A percentile compares a stretch with the other conserved stretches of the same genome.
phyloP scores from a whole-genome alignment of 2,113 vertebrate genomes.

The Datnioides undecimradiatus region DNA sequence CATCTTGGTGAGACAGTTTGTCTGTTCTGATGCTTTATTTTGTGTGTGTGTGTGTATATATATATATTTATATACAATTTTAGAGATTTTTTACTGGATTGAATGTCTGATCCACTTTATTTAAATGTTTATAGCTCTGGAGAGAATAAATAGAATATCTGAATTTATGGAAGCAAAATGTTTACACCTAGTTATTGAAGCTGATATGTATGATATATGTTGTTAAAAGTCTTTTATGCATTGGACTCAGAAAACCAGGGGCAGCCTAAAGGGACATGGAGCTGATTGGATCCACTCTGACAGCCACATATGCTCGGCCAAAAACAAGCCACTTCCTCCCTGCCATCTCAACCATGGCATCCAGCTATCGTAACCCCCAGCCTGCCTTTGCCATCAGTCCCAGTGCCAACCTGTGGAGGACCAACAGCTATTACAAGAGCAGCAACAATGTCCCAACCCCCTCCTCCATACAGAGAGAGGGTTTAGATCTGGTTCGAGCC shows the following conservation, averaged over 20 bases:
- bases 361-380: slow-evolving; percentile 86
- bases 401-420: slow-evolving; percentile 86
- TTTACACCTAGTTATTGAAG: neutral
- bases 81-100: neutral
- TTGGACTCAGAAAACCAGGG: neutral
- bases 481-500: slow-evolving; percentile 82
- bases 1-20: slow-evolving; percentile 58
- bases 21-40: neutral
- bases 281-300: slow-evolving; percentile 85
- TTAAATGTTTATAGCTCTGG: neutral
- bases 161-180: neutral
- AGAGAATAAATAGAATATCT: neutral
- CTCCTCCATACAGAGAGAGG: slow-evolving; percentile 76
- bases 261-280: slow-evolving; percentile 83
- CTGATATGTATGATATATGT: neutral
- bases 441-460: slow-evolving; percentile 78
- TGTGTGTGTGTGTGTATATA: too few relatives aligned
- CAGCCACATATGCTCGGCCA: slow-evolving; percentile 84
- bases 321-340: slow-evolving; percentile 88
- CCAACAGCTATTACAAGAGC: slow-evolving; percentile 85
- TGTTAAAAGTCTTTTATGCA: neutral
- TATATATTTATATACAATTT: too few relatives aligned
- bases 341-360: slow-evolving; percentile 87
- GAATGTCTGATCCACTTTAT: neutral
- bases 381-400: slow-evolving; percentile 80